Evolutionary conservation across 64 coral and sea anemone species (phyloP), one percentile per base, ranked within the genome.

Genomic region (Montipora cactus): DNA sequence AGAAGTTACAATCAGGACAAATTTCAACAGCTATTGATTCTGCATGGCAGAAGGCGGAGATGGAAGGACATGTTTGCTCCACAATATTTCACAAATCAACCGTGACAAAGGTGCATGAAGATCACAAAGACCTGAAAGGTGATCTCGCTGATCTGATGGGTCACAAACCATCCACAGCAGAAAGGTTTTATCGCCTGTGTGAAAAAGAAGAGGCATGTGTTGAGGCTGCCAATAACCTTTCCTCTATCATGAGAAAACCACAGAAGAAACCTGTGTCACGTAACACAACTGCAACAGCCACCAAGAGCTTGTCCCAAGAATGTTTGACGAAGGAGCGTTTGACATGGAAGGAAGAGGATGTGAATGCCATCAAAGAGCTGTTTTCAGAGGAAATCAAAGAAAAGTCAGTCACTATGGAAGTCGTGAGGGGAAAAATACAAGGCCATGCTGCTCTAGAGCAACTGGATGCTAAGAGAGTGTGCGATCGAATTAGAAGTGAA

Each of bases 181-280:
- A 94, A 16, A 78, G 69, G 67, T 89, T 87, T 87, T 94, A 94
- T 72, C 22, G 75, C 13, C 85, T 94, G 10, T 16, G 81, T 5
- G 85, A 94, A 49, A 94, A 94, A 44, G 84, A 87, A 71, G 66
- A 87, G 66, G 92, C 14, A 14, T 15, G 61, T 64, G 11, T 16
- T 64, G 8, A 64, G 14, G 15, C 61, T 4, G 61, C 61, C 9
- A 64, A 12, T 16, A 64, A 64, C 14, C 61, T 64, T 12, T 16
- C 61, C 14, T 64, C 15, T 4, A 64, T 64, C 14, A 64, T 19
- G 61, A 64, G 61, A 64, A 57, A 37, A 37, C 37, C 37, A 37
- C 1, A 37, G 37, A 37, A 37, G 37, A 2, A 37, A 55, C 52
- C 52, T 55, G 52, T 55, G 52, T 55, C 52, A 55, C 52, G 4